Percentiles rank a stretch among this genome's conserved stretches.
phyloP scores from a whole-genome alignment of 1,140 invertebrate genomes.

The Rhopalosiphum maidis region DNA sequence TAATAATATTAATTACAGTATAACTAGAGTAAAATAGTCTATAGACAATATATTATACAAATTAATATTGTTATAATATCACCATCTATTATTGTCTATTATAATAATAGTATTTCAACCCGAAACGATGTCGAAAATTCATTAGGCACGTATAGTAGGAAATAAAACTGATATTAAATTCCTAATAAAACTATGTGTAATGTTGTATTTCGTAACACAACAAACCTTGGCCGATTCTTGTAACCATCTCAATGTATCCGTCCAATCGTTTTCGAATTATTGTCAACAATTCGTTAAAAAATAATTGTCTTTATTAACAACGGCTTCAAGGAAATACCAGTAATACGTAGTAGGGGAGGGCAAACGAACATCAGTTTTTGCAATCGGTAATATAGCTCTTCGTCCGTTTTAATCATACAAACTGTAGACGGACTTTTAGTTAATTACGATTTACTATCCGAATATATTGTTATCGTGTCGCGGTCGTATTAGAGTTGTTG shows the following conservation, averaged over 20 bases:
- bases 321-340: neutral
- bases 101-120: neutral
- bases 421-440: slow-evolving; percentile 1
- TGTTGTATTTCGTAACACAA: neutral
- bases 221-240: neutral
- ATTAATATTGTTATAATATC: neutral
- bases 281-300: neutral
- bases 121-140: neutral
- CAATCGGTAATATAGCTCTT: neutral
- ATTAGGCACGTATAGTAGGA: neutral
- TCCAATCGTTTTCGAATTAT: neutral
- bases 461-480: neutral
- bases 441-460: neutral
- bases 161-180: neutral
- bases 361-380: neutral
- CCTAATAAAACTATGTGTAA: neutral
- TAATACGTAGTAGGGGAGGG: neutral
- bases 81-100: neutral
- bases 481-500: neutral
- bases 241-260: neutral
- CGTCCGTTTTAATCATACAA: neutral
- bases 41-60: neutral
- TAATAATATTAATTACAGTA: neutral
- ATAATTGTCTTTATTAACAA: neutral
- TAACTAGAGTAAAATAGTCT: neutral